Conservation (phyloP, 2,113 vertebrate species). For the Equus quagga region DNA sequence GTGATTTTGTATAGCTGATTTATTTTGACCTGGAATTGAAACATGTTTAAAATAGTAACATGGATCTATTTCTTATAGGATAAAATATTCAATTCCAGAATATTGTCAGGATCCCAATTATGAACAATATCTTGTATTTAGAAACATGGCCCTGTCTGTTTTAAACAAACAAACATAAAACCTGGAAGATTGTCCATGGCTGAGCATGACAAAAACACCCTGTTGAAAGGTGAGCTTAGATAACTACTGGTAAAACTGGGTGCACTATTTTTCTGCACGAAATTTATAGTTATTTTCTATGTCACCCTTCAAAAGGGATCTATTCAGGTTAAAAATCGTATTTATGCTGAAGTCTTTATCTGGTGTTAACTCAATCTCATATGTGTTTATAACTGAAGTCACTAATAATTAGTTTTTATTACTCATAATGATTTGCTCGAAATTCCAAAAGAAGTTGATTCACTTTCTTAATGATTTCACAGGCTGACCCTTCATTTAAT, state of each 20-base stretch:
- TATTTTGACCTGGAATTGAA: constrained; percentile 67
- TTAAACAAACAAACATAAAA: background rate
- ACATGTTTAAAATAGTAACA: constrained; percentile 35
- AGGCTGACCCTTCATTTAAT: background rate
- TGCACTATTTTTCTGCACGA: constrained; percentile 58
- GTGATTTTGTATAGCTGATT: constrained; percentile 74
- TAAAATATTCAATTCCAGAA: constrained; percentile 42
- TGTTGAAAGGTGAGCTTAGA: constrained; percentile 16
- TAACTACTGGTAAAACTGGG: constrained; percentile 31
- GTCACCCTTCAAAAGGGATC: constrained; percentile 37
- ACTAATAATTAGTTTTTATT: constrained; percentile 45
- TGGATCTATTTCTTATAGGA: background rate
- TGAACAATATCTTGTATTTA: constrained; percentile 9
- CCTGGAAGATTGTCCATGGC: background rate
- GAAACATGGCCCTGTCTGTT: constrained; percentile 19
- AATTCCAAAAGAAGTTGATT: constrained; percentile 56
- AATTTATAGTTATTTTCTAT: constrained; percentile 55
- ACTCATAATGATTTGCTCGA: constrained; percentile 43
- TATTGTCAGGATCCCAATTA: background rate
- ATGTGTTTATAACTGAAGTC: constrained; percentile 38
- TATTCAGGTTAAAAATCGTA: constrained; percentile 55
- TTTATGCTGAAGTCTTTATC: constrained; percentile 66
- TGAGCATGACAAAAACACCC: background rate
- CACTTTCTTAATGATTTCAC: constrained; percentile 51
- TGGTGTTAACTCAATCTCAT: constrained; percentile 50